Base-by-base conservation (phyloP, 2,797 vertebrate genomes). In the Podargus strigoides region DNA sequence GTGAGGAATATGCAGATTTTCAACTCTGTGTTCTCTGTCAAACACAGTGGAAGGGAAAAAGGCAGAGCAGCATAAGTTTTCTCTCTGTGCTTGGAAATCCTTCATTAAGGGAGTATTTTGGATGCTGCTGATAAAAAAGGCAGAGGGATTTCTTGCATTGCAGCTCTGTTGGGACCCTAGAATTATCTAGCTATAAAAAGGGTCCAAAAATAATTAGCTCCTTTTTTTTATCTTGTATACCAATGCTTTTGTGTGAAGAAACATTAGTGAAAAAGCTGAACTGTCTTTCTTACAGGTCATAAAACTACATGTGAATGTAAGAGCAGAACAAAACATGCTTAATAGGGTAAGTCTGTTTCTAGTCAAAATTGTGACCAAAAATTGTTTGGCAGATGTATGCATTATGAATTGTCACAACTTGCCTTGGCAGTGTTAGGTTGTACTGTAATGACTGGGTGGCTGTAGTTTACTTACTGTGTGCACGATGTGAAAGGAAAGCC, bases 271-370 rank as follows among this genome's bases (percentile, higher is more conserved):
- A 76, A 47, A 66, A 34, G 19, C 24, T 19, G 41, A 55, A 55
- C 24, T 78, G 34, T 85, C 44, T 96, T 36, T 83, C 81, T 88
- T 91, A 24, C 97, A 99, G 99, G 98, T 99, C 62, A 94, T 99
- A 68, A 98, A 98, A 93, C 97, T 99, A 14, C 98, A 99, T 63
- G 98, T 98, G 97, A 97, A 98, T 20, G 97, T 98, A 76, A 97
- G 97, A 89, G 98, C 98, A 82, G 97, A 98, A 86, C 98, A 98
- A 96, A 98, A 98, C 94, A 97, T 97, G 92, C 96, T 98, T 87
- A 98, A 98, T 91, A 97, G 98, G 98, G 99, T 99, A 96, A 97
- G 98, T 95, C 62, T 85, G 27, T 75, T 92, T 76, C 37, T 53
- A 5, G 28, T 86, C 55, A 88, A 70, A 85, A 68, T 23, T 27